Evolutionary conservation across 1,140 invertebrate genomes (phyloP), one percentile per base, ranked within the genome.

Genomic region (Ceratoteleas bidentatus): DNA sequence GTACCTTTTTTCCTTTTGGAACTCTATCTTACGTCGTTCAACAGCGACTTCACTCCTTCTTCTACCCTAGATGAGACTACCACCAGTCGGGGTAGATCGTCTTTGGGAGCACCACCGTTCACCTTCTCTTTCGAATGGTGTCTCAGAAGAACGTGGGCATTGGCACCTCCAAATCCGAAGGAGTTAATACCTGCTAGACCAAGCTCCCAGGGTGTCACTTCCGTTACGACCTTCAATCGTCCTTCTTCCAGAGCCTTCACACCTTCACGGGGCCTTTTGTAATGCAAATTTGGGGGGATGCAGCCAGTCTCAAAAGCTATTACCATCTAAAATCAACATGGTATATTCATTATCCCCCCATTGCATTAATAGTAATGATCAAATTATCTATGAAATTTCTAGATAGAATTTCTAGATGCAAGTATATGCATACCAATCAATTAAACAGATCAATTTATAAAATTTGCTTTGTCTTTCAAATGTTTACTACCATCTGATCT

Each of bases 201-300:
- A 43, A 94, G 94, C 24, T 93, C 87, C 93, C 95, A 95, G 8
- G 92, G 90, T 0, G 91, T 94, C 38, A 92, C 91, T 58, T 95
- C 92, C 1, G 92, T 93, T 0, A 96, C 92, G 7, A 96, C 95
- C 83, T 93, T 68, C 0, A 92, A 40, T 61, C 92, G 88, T 4
- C 96, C 95, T 78, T 96, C 93, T 11, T 92, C 84, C 3, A 97
- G 88, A 13, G 93, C 93, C 53, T 92, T 92, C 33, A 97, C 94
- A 47, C 95, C 94, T 43, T 94, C 92, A 66, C 93, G 95, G 2
- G 95, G 94, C 3, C 84, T 90, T 4, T 93, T 92, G 84, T 93
- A 96, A 86, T 97, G 94, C 1, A 97, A 89, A 88, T 96, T 97
- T 3, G 95, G 93, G 7, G 95, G 95, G 54, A 97, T 94, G 0